These are phyloP conservation scores for Scolopax bukidnonensis DNA, from an alignment of 2,797 vertebrate species.

Conservation along the genomic window DNA sequence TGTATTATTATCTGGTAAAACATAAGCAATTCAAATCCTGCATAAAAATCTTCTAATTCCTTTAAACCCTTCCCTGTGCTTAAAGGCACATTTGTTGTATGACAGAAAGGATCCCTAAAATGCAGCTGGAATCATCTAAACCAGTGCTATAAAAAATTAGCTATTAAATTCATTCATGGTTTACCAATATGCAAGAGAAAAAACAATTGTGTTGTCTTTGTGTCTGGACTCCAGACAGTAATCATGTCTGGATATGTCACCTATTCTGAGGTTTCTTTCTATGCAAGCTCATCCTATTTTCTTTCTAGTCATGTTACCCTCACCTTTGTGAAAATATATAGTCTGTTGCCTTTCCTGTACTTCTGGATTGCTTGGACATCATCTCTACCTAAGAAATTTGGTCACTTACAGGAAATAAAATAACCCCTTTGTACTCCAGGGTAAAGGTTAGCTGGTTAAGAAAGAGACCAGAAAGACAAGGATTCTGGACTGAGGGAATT, in stretches of 20 bases:
- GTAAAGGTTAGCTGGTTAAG: background rate
- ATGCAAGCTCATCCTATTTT: background rate
- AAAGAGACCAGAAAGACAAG: background rate
- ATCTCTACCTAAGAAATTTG: background rate
- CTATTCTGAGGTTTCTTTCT: background rate
- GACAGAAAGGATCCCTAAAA: background rate
- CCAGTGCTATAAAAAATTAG: background rate
- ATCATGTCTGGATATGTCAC: background rate
- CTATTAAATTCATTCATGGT: background rate
- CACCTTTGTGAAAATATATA: background rate
- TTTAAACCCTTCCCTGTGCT: background rate
- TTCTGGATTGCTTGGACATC: background rate
- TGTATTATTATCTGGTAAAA: background rate
- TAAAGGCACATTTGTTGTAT: background rate
- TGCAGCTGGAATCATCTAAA: background rate
- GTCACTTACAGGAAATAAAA: background rate
- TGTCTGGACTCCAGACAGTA: background rate
- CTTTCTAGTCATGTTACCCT: background rate
- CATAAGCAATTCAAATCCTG: background rate
- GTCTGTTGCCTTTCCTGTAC: background rate
- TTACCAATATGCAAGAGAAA: background rate
- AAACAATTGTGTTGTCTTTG: background rate
- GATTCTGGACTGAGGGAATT: background rate
- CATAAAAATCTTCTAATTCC: background rate
- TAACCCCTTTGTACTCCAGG: accelerated